Base-by-base conservation (phyloP, 2,113 vertebrate species). In the Globicephala melas region DNA sequence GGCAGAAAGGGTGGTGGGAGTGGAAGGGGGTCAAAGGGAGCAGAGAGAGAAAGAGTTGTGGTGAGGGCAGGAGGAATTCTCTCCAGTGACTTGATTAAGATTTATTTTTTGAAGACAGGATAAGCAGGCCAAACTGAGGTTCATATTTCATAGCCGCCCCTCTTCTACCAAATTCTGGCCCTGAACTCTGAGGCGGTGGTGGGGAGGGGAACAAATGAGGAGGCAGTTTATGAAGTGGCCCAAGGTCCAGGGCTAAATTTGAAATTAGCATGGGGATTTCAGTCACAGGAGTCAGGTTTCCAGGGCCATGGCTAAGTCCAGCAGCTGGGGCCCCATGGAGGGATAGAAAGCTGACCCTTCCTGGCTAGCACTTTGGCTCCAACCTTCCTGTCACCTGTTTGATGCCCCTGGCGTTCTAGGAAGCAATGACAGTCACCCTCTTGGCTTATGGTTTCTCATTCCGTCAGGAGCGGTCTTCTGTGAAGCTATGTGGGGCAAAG, bases 191-290 rank as follows among this genome's bases (percentile, higher is more conserved):
- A 96, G 86, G 82, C 73, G 74, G 67, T 86, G 38, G 53, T 80
- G 23, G 91, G 91, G 38, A 73, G 85, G 77, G 77, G 67, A 89
- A 63, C 8, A 91, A 96, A 86, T 83, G 55, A 95, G 33, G 55
- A 92, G 92, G 67, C 81, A 82, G 83, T 95, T 97, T 96, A 91
- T 73, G 73, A 95, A 70, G 89, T 97, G 96, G 95, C 96, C 86
- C 17, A 58, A 91, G 60, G 96, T 93, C 96, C 96, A 96, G 91
- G 68, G 86, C 95, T 96, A 95, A 94, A 96, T 97, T 95, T 98
- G 97, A 97, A 97, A 93, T 96, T 97, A 97, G 94, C 97, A 83
- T 0, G 23, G 96, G 91, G 93, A 97, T 97, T 97, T 96, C 89
- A 97, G 91, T 96, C 41, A 86, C 77, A 94, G 65, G 95, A 89